Conservation (phyloP, 2,888 invertebrate species). For the Cataglyphis albicans region DNA sequence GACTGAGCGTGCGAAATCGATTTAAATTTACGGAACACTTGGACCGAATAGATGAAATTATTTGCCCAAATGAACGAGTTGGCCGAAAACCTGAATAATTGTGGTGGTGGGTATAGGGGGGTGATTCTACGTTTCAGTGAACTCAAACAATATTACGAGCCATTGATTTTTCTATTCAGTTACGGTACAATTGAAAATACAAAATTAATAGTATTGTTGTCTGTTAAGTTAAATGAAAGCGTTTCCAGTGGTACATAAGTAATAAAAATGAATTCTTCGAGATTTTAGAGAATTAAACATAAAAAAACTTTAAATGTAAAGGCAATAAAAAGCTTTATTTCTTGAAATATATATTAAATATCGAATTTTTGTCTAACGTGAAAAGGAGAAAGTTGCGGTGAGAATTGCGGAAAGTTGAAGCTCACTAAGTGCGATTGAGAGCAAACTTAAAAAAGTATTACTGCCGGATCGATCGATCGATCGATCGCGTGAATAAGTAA, state of each 20-base stretch:
- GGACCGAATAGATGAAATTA: slow-evolving; percentile 76
- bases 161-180: slow-evolving; percentile 62
- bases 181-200: slow-evolving; percentile 46
- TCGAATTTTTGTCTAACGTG: background rate
- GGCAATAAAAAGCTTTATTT: background rate
- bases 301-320: background rate
- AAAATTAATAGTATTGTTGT: slow-evolving; percentile 38
- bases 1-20: slow-evolving; percentile 67
- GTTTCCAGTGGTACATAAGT: background rate
- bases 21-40: slow-evolving; percentile 73
- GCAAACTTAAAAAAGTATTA: slow-evolving; percentile 5
- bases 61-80: slow-evolving; percentile 73
- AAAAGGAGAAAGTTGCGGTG: background rate
- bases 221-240: background rate
- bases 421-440: background rate
- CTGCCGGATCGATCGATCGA: slow-evolving; percentile 32
- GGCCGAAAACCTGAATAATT: slow-evolving; percentile 72
- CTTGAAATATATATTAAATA: background rate
- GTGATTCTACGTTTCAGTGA: slow-evolving; percentile 66
- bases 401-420: background rate
- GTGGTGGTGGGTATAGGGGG: slow-evolving; percentile 43
- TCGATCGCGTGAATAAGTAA: slow-evolving; percentile 16
- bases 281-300: background rate
- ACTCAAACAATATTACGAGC: slow-evolving; percentile 58
- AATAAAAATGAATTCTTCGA: background rate